Evolutionary conservation across 2,113 vertebrate species (phyloP).

Genomic region (Brachyhypopomus occidentalis): DNA sequence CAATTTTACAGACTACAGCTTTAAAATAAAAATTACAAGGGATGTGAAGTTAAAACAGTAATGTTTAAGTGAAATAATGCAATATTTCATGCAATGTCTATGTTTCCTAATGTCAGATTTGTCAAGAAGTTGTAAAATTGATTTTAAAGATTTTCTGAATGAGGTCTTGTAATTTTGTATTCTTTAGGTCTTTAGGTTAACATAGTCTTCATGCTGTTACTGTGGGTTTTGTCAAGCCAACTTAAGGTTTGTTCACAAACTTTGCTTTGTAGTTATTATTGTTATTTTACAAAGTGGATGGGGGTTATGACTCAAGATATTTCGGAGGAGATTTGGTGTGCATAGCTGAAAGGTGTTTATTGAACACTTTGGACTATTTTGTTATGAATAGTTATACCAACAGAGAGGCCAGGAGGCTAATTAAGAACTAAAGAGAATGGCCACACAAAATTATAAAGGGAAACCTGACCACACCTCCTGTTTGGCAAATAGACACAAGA

Average conservation of each 20-base stretch:
- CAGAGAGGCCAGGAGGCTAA: background rate
- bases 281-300: no score
- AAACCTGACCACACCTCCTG: slow-evolving; percentile 19
- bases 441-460: background rate
- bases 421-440: background rate
- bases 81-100: background rate
- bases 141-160: slow-evolving; percentile 6
- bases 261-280: no score
- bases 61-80: background rate
- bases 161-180: background rate
- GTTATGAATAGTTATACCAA: slow-evolving; percentile 4
- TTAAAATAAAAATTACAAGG: background rate
- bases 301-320: no score
- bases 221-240: no score
- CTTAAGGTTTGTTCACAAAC: no score
- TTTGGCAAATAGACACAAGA: slow-evolving; percentile 16
- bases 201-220: no score
- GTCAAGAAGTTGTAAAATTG: slow-evolving; percentile 8
- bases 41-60: background rate
- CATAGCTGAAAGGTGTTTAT: background rate
- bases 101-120: slow-evolving; percentile 2
- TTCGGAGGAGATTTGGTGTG: background rate
- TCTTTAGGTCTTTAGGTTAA: no score
- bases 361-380: background rate
- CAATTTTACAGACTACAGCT: no score